These are phyloP conservation scores for Thereva unica DNA, from an alignment of 2,888 invertebrate species.

Conservation along the genomic window DNA sequence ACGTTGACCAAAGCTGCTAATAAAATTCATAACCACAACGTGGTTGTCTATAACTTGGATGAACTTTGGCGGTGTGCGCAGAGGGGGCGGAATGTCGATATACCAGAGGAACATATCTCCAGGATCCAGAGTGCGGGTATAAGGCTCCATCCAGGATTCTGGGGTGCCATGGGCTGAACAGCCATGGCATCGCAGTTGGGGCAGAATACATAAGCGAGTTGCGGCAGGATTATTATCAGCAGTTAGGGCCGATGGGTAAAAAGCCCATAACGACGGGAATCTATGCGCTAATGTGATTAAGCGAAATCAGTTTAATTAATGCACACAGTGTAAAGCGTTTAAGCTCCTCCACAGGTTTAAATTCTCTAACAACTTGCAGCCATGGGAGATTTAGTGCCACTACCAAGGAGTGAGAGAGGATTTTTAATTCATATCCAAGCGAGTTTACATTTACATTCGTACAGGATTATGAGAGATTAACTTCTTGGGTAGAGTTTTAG, in stretches of 20 bases:
- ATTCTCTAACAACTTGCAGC: no score
- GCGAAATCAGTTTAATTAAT: conserved; percentile 35
- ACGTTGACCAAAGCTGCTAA: conserved; percentile 29
- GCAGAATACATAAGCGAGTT: conserved; percentile 7
- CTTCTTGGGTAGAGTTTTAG: no score
- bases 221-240: conserved; percentile 16
- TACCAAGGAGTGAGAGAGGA: no score
- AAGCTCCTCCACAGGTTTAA: not conserved
- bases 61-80: not conserved
- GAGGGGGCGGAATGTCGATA: conserved; percentile 1
- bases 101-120: conserved; percentile 2
- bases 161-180: not conserved
- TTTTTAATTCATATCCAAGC: no score
- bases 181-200: not conserved
- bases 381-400: no score
- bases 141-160: conserved; percentile 1
- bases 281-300: conserved; percentile 34
- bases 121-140: not conserved
- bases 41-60: conserved; percentile 25
- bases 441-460: no score
- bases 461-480: no score
- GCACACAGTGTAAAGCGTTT: conserved; percentile 26
- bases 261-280: conserved; percentile 25
- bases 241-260: conserved; percentile 1
- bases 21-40: conserved; percentile 35